Base-by-base conservation (phyloP, 2,888 invertebrate species). In the Spialia ferax region DNA sequence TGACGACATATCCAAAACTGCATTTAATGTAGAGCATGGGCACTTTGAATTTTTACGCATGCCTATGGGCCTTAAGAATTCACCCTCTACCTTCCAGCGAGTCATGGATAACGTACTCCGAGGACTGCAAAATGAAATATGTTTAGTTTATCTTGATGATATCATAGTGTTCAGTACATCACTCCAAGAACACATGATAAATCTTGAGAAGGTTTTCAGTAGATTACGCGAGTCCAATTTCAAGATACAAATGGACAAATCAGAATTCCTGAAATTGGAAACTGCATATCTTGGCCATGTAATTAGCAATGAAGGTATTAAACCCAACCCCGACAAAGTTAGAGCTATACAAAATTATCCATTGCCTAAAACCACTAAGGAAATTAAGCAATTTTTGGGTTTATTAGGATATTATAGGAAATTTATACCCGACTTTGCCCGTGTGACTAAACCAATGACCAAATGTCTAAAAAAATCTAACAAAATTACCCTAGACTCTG, bases 111-210 rank as follows among this genome's bases (percentile, higher is more conserved):
- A 76, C n/a, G 72, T 81, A 0, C 68, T 83, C 4, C 68, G 64
- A 62, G 76, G 73, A 4, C 62, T 83, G 7, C 70, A 73, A 50
- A 71, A 74, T 10, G 55, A 56, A 8, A 69, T 70, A 0, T 75
- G 77, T 42, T 32, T 77, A 0, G 77, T 77, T 0, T 82, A 82
- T 54, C 23, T 81, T 0, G 81, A 82, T 56, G 82, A 83, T 50
- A 78, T 82, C 0, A 70, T 83, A 6, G 73, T 81, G 0, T 78
- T 73, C 29, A 73, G 71, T 13, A 74, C 73, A 1, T 74, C 74
- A 0, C 64, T 78, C 0, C 75, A 79, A 42, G 77, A 78, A 64
- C 77, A 78, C 45, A 70, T 76, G 1, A 23, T 66, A 2, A 75
- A 77, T 38, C 18, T 78, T 0, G 65, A 71, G 45, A 73, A 71